These are phyloP conservation scores for Drosophila tani DNA, from an alignment of 1,140 invertebrate genomes.

Conservation along the genomic window DNA sequence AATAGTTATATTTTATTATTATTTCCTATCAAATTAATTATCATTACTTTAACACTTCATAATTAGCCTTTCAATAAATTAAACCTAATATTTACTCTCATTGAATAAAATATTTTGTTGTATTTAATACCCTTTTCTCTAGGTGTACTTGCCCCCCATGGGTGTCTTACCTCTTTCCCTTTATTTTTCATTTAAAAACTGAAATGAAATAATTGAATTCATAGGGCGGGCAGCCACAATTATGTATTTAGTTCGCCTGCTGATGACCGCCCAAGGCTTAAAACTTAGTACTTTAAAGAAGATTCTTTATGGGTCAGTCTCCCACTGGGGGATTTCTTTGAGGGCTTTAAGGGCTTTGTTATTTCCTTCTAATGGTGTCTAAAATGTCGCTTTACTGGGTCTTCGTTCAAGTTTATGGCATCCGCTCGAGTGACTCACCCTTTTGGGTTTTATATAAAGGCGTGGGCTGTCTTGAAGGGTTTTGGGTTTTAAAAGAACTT, in stretches of 20 bases:
- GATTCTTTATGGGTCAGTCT: conserved; percentile 34
- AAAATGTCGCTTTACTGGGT: conserved; percentile 14
- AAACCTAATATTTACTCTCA: neutral
- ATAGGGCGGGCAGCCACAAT: conserved; percentile 13
- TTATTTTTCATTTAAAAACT: conserved; percentile 30
- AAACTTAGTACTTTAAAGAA: conserved; percentile 6
- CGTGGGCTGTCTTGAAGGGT: conserved; percentile 16
- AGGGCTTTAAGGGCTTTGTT: conserved; percentile 21
- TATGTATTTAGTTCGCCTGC: conserved; percentile 29
- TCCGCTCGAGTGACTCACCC: conserved; percentile 53
- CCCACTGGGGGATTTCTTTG: conserved; percentile 9
- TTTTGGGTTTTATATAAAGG: conserved; percentile 8
- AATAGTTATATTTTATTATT: neutral
- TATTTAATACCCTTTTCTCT: neutral
- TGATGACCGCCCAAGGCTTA: conserved; percentile 31
- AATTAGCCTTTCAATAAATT: neutral
- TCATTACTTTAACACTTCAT: too few species aligned
- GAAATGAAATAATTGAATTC: conserved; percentile 45
- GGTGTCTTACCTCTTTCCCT: neutral
- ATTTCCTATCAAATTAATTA: neutral
- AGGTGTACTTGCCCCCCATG: neutral
- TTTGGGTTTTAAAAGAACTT: conserved; percentile 1
- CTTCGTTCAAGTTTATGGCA: conserved; percentile 49
- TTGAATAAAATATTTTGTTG: neutral
- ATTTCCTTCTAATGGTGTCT: conserved; percentile 17